Evolutionary conservation across 2,113 vertebrate genomes (phyloP).

Genomic region (Xerus inauris): DNA sequence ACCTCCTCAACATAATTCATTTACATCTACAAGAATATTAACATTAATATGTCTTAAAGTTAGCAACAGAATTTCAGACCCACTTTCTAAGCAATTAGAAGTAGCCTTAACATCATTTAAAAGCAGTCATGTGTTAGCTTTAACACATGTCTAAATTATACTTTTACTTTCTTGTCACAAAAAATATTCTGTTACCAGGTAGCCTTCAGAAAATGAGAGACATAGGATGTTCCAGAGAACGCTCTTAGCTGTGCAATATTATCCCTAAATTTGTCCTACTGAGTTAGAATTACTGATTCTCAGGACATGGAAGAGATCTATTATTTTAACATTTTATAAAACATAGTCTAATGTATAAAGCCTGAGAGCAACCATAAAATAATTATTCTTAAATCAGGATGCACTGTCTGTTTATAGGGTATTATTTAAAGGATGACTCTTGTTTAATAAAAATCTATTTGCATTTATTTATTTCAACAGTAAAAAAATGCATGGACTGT

Average conservation of each 20-base stretch:
- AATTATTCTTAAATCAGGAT: neutral
- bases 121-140: neutral
- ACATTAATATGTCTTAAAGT: neutral
- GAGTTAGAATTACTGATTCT: slow-evolving; percentile 19
- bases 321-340: slow-evolving; percentile 41
- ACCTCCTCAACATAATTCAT: neutral
- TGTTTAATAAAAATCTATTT: neutral
- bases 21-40: neutral
- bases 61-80: neutral
- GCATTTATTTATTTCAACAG: neutral
- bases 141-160: neutral
- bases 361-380: neutral
- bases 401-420: neutral
- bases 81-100: neutral
- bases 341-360: slow-evolving; percentile 1
- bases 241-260: neutral
- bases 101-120: neutral
- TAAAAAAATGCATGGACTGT: neutral
- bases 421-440: neutral
- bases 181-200: neutral
- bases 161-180: neutral
- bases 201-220: neutral
- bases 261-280: neutral
- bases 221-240: neutral
- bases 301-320: neutral